Percentiles rank a stretch among this genome's conserved stretches.
Conservation (phyloP, 2,888 invertebrate species). For the Aleiodes alternator region DNA sequence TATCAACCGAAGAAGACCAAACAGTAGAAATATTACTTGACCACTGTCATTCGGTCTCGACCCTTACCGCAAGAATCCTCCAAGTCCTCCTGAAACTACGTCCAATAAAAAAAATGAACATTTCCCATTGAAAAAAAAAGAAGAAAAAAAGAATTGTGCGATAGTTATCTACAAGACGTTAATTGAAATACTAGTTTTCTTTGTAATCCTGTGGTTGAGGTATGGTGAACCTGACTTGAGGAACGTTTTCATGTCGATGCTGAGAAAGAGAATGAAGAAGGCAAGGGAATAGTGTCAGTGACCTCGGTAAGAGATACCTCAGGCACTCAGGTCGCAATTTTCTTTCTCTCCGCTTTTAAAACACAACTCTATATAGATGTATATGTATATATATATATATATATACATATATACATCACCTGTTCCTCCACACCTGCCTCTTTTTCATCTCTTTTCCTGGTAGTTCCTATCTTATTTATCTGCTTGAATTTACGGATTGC, state of each 20-base stretch:
- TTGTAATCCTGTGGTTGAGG: slow-evolving; percentile 9
- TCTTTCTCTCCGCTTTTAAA: slow-evolving; percentile 34
- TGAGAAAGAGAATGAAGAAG: no score
- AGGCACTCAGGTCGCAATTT: slow-evolving; percentile 30
- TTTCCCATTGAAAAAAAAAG: neutral
- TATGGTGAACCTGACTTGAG: slow-evolving; percentile 23
- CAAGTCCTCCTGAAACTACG: no score
- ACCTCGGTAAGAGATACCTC: slow-evolving; percentile 29
- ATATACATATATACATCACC: slow-evolving; percentile 27
- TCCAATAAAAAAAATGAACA: neutral
- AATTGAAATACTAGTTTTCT: slow-evolving; percentile 24
- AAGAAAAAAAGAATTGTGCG: slow-evolving; percentile 1
- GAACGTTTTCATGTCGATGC: slow-evolving; percentile 18
- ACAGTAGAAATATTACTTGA: no score
- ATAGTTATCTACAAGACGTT: slow-evolving; percentile 11
- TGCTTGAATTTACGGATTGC: neutral
- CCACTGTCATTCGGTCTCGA: no score
- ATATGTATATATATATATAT: neutral
- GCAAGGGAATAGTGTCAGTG: slow-evolving; percentile 22
- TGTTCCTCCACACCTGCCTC: slow-evolving; percentile 27
- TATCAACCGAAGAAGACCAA: no score
- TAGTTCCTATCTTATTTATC: neutral
- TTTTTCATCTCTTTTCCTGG: slow-evolving; percentile 13
- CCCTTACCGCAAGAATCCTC: no score
- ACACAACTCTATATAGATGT: no score